These are phyloP conservation scores for Ennomos erosarius DNA, from an alignment of 2,888 invertebrate genomes.

Conservation along the genomic window DNA sequence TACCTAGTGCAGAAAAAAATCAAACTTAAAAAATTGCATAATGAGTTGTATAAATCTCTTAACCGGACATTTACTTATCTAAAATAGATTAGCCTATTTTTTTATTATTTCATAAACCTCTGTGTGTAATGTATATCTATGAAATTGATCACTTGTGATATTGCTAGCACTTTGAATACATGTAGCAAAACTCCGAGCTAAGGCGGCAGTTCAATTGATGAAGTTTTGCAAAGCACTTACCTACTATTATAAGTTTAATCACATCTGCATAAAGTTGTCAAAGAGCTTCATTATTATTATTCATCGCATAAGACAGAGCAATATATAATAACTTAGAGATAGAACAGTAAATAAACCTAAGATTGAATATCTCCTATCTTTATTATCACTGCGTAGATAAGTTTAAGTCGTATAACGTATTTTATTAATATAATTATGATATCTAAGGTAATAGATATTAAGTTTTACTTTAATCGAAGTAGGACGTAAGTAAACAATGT, in stretches of 20 bases:
- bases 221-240: constrained; percentile 11
- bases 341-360: no score
- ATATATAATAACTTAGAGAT: constrained; percentile 11
- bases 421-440: no score
- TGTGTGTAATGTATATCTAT: neutral
- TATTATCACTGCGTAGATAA: no score
- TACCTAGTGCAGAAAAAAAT: no score
- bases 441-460: no score
- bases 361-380: no score
- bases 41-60: no score
- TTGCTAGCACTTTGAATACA: constrained; percentile 6
- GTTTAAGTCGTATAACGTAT: no score
- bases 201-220: constrained; percentile 8
- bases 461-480: no score
- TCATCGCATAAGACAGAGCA: constrained; percentile 20
- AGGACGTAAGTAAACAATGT: no score
- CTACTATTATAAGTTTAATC: constrained; percentile 25
- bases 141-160: constrained; percentile 1
- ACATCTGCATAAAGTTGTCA: constrained; percentile 25
- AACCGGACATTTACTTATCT: no score
- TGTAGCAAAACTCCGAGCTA: constrained; percentile 12
- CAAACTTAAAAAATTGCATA: no score
- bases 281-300: constrained; percentile 28
- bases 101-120: neutral
- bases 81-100: neutral